A percentile compares a stretch with the other conserved stretches of the same genome.
phyloP scores from a whole-genome alignment of 2,113 vertebrate species.

The Engraulis encrasicolus region DNA sequence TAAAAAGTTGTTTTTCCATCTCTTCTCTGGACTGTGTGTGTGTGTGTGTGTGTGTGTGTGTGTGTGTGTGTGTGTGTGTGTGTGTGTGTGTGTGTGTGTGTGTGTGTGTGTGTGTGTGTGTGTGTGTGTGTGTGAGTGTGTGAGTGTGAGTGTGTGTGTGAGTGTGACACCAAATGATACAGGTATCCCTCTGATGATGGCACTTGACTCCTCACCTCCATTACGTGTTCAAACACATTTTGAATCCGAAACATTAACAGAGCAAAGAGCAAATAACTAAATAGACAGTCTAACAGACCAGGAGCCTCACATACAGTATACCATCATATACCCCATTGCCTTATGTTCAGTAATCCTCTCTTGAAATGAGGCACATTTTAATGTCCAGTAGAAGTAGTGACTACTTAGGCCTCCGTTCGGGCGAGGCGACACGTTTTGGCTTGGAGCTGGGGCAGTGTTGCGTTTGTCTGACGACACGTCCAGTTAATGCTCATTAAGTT shows the following conservation, averaged over 20 bases:
- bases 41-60: too few relatives aligned
- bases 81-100: not conserved
- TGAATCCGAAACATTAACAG: not conserved
- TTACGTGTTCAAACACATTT: not conserved
- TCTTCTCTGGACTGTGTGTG: too few relatives aligned
- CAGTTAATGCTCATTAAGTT: constrained; percentile 9
- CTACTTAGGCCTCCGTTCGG: not conserved
- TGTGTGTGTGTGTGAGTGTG: not conserved
- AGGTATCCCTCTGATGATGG: not conserved
- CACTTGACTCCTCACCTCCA: not conserved
- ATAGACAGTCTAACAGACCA: not conserved
- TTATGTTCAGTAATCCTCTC: not conserved
- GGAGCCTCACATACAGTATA: not conserved
- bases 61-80: too few relatives aligned
- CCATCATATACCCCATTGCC: not conserved
- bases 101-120: not conserved
- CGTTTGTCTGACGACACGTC: constrained; percentile 4
- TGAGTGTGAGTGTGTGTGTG: too few relatives aligned
- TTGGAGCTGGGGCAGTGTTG: not conserved
- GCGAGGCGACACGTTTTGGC: not conserved
- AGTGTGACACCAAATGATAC: not conserved
- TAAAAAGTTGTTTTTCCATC: too few relatives aligned
- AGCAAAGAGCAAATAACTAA: not conserved
- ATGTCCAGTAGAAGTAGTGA: not conserved
- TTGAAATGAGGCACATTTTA: not conserved